These are phyloP conservation scores for Thysanoteuthis rhombus DNA, from an alignment of 2,888 invertebrate species.

Conservation along the genomic window DNA sequence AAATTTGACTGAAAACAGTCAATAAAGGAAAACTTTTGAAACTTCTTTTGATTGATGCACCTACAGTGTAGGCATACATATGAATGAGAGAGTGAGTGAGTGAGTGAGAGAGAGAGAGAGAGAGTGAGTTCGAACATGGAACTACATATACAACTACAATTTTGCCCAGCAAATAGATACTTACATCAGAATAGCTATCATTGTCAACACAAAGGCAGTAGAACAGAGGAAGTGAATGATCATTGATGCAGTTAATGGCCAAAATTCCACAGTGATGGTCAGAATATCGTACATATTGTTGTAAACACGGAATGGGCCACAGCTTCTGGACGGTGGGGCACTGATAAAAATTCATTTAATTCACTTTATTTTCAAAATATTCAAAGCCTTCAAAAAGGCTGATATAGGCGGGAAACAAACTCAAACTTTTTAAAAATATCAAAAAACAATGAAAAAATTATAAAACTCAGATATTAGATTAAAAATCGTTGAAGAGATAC, in stretches of 20 bases:
- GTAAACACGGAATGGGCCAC: slow-evolving; percentile 62
- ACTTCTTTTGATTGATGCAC: too few species aligned
- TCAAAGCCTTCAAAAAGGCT: too few species aligned
- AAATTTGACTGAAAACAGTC: too few species aligned
- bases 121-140: too few species aligned
- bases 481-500: slow-evolving; percentile 36
- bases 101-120: too few species aligned
- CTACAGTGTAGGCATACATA: too few species aligned
- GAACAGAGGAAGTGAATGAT: slow-evolving; percentile 49
- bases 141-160: not conserved
- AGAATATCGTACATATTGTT: slow-evolving; percentile 45
- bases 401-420: not conserved
- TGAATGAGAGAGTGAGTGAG: too few species aligned
- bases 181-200: slow-evolving; percentile 74
- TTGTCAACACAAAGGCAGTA: slow-evolving; percentile 47
- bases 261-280: slow-evolving; percentile 42
- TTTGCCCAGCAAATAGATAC: slow-evolving; percentile 41
- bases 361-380: not conserved
- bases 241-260: slow-evolving; percentile 43
- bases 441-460: not conserved
- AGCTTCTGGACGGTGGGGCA: slow-evolving; percentile 57
- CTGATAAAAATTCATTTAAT: not conserved
- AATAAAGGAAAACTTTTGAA: too few species aligned
- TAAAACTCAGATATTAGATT: too few species aligned
- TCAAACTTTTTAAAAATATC: not conserved